These are phyloP conservation scores for Ochlodes sylvanus DNA, from an alignment of 2,888 invertebrate genomes.

Conservation along the genomic window DNA sequence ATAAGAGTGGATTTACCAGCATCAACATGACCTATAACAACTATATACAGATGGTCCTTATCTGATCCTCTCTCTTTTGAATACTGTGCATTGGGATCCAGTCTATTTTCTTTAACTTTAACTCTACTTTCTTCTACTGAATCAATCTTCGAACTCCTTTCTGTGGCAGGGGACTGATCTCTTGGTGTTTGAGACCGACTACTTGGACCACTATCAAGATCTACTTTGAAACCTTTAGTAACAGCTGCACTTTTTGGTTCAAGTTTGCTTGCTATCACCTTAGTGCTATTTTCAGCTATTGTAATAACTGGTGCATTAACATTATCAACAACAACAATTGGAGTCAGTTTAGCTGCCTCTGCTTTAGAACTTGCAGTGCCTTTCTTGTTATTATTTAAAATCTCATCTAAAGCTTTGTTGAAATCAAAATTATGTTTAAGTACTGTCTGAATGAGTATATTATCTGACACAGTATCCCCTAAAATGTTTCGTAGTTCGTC, in stretches of 20 bases:
- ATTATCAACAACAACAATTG: constrained; percentile 58
- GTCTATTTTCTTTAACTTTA: constrained; percentile 82
- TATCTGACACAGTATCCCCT: constrained; percentile 91
- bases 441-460: constrained; percentile 89
- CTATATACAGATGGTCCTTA: constrained; percentile 95
- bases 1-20: constrained; percentile 99
- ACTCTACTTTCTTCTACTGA: constrained; percentile 72
- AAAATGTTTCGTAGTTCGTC: constrained; percentile 92
- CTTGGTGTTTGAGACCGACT: constrained; percentile 85
- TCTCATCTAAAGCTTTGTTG: constrained; percentile 89
- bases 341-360: constrained; percentile 51
- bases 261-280: constrained; percentile 71
- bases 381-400: constrained; percentile 84
- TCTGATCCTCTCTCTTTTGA: constrained; percentile 90
- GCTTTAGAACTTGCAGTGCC: constrained; percentile 49
- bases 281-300: constrained; percentile 57
- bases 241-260: constrained; percentile 71
- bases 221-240: constrained; percentile 86
- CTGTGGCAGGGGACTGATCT: constrained; percentile 88
- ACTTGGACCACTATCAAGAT: constrained; percentile 52
- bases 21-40: constrained; percentile 98
- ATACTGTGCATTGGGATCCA: constrained; percentile 87
- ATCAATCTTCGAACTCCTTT: constrained; percentile 76
- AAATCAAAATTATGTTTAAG: constrained; percentile 90
- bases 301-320: constrained; percentile 61